Percentiles rank a stretch among this genome's conserved stretches.
These are phyloP conservation scores for Callionymus lyra DNA, from an alignment of 2,113 vertebrate species.

Conservation along the genomic window DNA sequence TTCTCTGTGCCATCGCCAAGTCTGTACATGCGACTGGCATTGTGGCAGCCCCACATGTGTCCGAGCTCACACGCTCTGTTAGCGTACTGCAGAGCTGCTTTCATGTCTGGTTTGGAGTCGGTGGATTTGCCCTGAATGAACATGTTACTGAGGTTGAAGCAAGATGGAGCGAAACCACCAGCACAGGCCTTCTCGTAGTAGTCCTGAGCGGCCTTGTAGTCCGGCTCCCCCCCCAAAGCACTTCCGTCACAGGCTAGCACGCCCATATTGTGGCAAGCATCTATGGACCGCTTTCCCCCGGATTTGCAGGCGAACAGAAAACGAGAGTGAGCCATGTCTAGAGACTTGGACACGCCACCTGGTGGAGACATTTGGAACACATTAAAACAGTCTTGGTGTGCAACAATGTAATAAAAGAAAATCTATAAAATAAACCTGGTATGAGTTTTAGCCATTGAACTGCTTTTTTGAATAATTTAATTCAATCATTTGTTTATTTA, in stretches of 20 bases:
- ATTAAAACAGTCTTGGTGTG: too few species aligned
- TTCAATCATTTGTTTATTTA: too few species aligned
- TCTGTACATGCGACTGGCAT: slow-evolving; percentile 92
- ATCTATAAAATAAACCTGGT: too few species aligned
- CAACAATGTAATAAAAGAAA: too few species aligned
- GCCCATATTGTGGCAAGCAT: slow-evolving; percentile 82
- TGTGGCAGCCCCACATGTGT: slow-evolving; percentile 88
- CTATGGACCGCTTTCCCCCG: slow-evolving; percentile 77
- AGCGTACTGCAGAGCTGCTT: slow-evolving; percentile 73
- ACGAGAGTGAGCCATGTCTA: slow-evolving; percentile 79
- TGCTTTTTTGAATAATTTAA: too few species aligned
- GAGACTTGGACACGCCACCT: slow-evolving; percentile 78
- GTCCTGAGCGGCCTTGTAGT: slow-evolving; percentile 63
- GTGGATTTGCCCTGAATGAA: slow-evolving; percentile 75
- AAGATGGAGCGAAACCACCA: slow-evolving; percentile 76
- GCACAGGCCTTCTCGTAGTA: slow-evolving; percentile 84
- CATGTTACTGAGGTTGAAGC: slow-evolving; percentile 84
- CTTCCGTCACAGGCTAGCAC: slow-evolving; percentile 78
- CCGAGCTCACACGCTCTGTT: slow-evolving; percentile 83
- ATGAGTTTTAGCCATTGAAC: too few species aligned
- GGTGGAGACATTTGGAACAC: slow-evolving; percentile 3
- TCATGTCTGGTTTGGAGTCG: slow-evolving; percentile 77
- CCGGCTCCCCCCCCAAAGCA: slow-evolving; percentile 56
- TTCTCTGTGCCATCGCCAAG: slow-evolving; percentile 81
- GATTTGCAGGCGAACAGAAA: slow-evolving; percentile 78